phyloP scores from a whole-genome alignment of 2,113 vertebrate genomes.

The Vombatus ursinus region DNA sequence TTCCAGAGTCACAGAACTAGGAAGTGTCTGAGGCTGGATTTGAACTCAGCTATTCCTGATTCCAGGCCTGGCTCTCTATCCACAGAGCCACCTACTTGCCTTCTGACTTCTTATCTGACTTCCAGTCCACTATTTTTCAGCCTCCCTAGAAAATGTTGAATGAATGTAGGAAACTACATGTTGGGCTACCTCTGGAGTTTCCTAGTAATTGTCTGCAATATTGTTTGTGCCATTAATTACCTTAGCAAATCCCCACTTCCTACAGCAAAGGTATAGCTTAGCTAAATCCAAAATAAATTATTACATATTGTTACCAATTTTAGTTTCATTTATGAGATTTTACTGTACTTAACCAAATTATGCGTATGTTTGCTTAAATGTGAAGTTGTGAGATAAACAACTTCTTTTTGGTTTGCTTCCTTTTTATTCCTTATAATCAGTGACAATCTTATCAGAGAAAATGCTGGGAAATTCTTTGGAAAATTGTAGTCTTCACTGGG shows the following conservation, averaged over 20 bases:
- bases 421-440: neutral
- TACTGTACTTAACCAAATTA: neutral
- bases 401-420: neutral
- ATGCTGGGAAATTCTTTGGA: conserved; percentile 6
- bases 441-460: neutral
- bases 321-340: neutral
- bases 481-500: neutral
- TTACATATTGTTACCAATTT: neutral
- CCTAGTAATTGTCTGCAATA: neutral
- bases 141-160: neutral
- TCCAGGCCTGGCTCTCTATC: neutral
- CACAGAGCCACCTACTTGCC: neutral
- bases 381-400: neutral
- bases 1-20: neutral
- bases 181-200: neutral
- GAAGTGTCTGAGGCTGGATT: neutral
- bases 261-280: neutral
- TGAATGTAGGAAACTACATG: neutral
- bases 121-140: neutral
- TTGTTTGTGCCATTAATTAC: neutral
- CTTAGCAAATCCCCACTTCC: neutral
- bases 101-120: neutral
- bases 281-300: neutral
- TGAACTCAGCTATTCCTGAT: neutral
- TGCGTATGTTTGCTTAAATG: neutral